Base-by-base conservation (phyloP, 92 coral and sea anemone genomes). In the Phymanthus crucifer region DNA sequence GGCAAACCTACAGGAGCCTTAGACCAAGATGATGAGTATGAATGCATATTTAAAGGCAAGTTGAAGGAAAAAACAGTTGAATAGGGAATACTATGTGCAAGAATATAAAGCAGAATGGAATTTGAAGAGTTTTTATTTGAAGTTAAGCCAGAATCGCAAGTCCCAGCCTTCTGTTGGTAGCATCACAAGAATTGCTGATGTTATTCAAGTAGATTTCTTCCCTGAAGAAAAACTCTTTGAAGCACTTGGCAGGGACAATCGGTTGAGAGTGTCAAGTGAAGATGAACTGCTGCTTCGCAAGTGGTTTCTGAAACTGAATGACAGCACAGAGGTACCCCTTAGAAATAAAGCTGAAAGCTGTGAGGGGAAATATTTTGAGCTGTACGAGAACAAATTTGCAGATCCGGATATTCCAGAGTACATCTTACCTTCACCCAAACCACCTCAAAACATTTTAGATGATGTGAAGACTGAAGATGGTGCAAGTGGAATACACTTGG, bases 1-100 rank as follows among this genome's bases (percentile, higher is more conserved):
- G 68, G 68, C 35, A 61, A 61, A 34, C 68, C 68, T 61, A 61
- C 68, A 9, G 68, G 68, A 19, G 68, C 68, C 7, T 61, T 61
- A 61, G 33, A 11, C 29, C 68, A 61, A 27, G 68, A 61, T 61
- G 68, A 61, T 27, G 68, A 27, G 3, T 61, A 61, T 18, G 68
- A 61, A 61, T 61, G 68, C 34, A 29, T 61, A 16, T 61, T 61
- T 34, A 61, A 61, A 27, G 68, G 29, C 27, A 61, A 61, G 68
- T 12, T 61, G 68, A 27, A 61, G 33, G 68, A 61, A 24, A 61
- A 61, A 26, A 26, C 68, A 12, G 68, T 61, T 8, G 68, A 61
- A 61, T 61, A 61, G 68, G 33, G 68, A 61, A 14, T 61, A 61
- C 68, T 61, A 18, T 61, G 68, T 61, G 33, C 32, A 61, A 27